Evolutionary conservation across 2,113 vertebrate species (phyloP), one percentile per base, ranked within the genome.

Genomic region (Catharus fuscescens): DNA sequence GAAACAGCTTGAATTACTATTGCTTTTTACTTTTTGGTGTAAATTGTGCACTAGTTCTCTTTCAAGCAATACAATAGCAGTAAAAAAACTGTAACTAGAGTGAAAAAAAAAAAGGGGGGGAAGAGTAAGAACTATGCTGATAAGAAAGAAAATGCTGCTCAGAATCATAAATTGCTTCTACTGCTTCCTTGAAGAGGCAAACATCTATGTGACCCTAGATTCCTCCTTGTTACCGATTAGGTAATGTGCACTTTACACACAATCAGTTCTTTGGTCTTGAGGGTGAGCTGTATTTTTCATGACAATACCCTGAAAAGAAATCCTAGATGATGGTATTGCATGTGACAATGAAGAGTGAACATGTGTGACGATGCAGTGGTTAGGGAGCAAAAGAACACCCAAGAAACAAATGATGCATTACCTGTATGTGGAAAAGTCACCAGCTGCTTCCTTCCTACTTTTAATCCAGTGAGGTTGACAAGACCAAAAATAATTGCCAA

Each of bases 111-210:
- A 82, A 54, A 78, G 23, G 42, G 7, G 11, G 20, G 18, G 18
- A 84, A 83, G 23, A 69, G n/a, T 83, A 90, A 93, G 77, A 74
- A 8, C 57, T 72, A 9, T 4, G 6, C 20, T 96, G 96, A 95
- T 87, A 93, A 50, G 61, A 86, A 92, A 78, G 72, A 78, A 72
- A 96, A 87, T 21, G 3, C 53, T 92, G 59, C 77, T 83, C 64
- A 92, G 90, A 56, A 14, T 56, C 82, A 96, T 89, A 96, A 95
- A 97, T 97, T 96, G 82, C 89, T 82, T 92, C 90, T 94, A 70
- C 79, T 13, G 25, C 80, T 94, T 64, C 47, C 93, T 81, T 97
- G 93, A 96, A 92, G 74, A 94, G 77, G 76, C 69, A 95, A 94
- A 72, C 14, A 8, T 93, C 85, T 90, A 38, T 14, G 9, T 96